phyloP scores from a whole-genome alignment of 1,140 invertebrate genomes.

The Drosophila orosa region DNA sequence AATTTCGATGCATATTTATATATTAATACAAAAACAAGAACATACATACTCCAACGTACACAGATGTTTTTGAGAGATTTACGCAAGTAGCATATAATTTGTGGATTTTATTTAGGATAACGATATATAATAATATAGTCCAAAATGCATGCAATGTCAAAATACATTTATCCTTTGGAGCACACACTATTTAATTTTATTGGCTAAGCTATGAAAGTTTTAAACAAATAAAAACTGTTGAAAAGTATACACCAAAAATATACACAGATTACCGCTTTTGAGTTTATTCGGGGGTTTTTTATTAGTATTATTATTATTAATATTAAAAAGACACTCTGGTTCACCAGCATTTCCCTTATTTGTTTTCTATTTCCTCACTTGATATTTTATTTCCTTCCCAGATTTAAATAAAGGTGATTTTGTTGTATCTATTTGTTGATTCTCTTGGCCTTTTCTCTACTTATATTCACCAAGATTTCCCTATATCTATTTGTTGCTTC shows the following conservation, averaged over 20 bases:
- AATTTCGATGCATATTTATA: conserved; percentile 41
- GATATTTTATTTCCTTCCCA: not conserved
- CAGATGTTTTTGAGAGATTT: conserved; percentile 49
- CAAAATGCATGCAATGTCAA: conserved; percentile 50
- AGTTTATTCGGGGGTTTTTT: not conserved
- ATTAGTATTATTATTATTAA: not conserved
- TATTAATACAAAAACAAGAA: conserved; percentile 22
- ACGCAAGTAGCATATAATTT: conserved; percentile 58
- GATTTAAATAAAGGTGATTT: not conserved
- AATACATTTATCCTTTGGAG: conserved; percentile 51
- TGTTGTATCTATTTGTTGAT: too few relatives aligned
- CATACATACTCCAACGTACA: conserved; percentile 34
- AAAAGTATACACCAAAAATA: conserved; percentile 48
- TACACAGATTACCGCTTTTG: not conserved
- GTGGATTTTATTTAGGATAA: conserved; percentile 58
- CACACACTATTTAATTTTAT: conserved; percentile 45
- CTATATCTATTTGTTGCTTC: not conserved
- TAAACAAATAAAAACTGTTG: conserved; percentile 59
- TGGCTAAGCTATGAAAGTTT: conserved; percentile 50
- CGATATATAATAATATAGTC: conserved; percentile 19
- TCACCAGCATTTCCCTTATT: conserved; percentile 7
- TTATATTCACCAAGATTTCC: not conserved
- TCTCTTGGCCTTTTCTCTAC: too few relatives aligned
- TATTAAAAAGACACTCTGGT: not conserved
- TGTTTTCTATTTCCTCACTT: conserved; percentile 1